phyloP scores from a whole-genome alignment of 2,113 vertebrate species.

The Protobothrops flavoviridis region DNA sequence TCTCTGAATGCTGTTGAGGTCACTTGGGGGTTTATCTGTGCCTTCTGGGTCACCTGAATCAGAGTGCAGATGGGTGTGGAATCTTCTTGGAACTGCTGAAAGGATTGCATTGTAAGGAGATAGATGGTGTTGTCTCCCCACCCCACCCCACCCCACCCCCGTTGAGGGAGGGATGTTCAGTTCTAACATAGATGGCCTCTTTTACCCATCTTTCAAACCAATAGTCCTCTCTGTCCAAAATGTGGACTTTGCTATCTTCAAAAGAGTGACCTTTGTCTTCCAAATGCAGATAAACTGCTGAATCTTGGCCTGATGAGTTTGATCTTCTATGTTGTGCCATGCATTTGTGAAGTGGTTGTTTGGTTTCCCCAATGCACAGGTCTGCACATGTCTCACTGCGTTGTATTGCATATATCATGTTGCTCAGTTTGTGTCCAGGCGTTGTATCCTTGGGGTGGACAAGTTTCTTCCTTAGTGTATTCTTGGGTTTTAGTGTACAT shows the following conservation, averaged over 20 bases:
- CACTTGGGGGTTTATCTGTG: neutral
- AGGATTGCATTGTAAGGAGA: neutral
- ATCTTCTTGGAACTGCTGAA: neutral
- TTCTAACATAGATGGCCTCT: neutral
- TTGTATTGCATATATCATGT: neutral
- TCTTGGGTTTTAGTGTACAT: neutral
- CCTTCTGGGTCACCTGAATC: neutral
- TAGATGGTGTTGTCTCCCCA: neutral
- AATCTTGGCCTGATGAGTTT: neutral
- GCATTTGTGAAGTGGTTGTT: neutral
- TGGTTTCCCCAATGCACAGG: neutral
- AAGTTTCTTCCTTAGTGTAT: neutral
- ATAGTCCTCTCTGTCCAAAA: neutral
- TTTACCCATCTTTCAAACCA: neutral
- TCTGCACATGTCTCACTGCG: neutral
- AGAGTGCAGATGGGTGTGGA: neutral
- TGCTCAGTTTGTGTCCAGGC: neutral
- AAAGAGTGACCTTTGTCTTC: neutral
- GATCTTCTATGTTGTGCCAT: neutral
- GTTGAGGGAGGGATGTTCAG: neutral
- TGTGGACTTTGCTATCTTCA: neutral
- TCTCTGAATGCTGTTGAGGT: neutral
- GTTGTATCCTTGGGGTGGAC: neutral
- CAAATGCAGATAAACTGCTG: neutral
- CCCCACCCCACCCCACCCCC: neutral